A percentile compares a stretch with the other conserved stretches of the same genome.
These are phyloP conservation scores for Lucilia sericata DNA, from an alignment of 1,140 invertebrate species.

Conservation along the genomic window DNA sequence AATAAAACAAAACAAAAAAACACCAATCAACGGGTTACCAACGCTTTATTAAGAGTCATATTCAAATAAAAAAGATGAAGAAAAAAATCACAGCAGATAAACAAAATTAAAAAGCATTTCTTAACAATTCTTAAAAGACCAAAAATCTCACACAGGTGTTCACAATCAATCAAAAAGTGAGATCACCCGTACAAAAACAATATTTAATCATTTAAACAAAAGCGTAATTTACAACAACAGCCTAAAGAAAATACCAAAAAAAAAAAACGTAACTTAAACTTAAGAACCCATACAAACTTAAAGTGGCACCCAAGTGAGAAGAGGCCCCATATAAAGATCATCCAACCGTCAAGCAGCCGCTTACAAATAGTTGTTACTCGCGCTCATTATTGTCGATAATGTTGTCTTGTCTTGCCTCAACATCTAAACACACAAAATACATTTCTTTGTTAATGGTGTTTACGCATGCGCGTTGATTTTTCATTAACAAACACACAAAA, in stretches of 20 bases:
- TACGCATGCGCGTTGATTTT: conserved; percentile 22
- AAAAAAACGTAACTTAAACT: background rate
- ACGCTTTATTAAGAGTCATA: background rate
- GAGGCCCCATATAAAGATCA: background rate
- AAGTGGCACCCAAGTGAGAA: conserved; percentile 25
- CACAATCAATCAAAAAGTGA: conserved; percentile 23
- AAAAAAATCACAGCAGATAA: background rate
- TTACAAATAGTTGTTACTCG: background rate
- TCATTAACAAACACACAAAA: background rate
- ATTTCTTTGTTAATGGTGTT: background rate
- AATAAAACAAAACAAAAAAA: background rate
- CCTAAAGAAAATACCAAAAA: background rate
- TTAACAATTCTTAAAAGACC: background rate
- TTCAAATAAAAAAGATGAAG: background rate
- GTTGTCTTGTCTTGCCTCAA: background rate
- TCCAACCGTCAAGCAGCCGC: background rate
- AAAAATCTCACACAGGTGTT: conserved; percentile 17
- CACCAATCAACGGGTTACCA: background rate
- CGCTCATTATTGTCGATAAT: background rate
- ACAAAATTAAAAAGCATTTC: background rate
- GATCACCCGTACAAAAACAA: conserved; percentile 2
- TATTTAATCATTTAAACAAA: conserved; percentile 22
- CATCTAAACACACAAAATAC: background rate
- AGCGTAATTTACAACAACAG: conserved; percentile 16
- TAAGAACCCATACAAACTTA: background rate